Conservation (phyloP, 2,797 vertebrate species). For the Etheostoma perlongum region DNA sequence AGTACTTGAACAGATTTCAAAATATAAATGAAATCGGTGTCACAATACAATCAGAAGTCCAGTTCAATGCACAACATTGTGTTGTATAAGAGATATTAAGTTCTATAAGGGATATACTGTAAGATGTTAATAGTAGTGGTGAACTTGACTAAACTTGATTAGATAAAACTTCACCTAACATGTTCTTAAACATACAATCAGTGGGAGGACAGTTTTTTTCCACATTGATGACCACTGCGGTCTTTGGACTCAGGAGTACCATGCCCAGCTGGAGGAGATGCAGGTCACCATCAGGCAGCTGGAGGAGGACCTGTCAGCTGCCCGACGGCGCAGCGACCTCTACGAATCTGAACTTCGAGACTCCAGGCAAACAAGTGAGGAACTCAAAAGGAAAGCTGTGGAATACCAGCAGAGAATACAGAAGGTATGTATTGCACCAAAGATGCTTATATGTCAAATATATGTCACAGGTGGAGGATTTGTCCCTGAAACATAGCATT, state of each 20-base stretch:
- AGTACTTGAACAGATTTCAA: constrained; percentile 13
- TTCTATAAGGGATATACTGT: neutral
- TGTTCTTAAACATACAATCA: neutral
- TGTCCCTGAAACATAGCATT: neutral
- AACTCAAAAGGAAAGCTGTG: constrained; percentile 95
- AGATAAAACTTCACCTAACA: neutral
- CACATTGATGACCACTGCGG: neutral
- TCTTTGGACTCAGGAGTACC: constrained; percentile 89
- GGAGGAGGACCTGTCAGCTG: constrained; percentile 97
- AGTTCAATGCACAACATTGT: neutral
- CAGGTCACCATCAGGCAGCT: constrained; percentile 96
- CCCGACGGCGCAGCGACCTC: constrained; percentile 95
- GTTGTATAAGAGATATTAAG: neutral
- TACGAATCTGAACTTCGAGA: constrained; percentile 96
- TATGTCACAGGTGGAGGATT: neutral
- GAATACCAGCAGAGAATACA: constrained; percentile 97
- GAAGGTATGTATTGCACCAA: constrained; percentile 83
- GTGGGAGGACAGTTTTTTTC: neutral
- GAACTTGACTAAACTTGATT: neutral
- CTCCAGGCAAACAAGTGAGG: constrained; percentile 94
- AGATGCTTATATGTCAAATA: neutral
- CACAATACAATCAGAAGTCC: neutral
- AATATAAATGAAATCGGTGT: neutral
- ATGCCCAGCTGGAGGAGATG: constrained; percentile 99
- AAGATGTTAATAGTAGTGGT: neutral